Conservation (phyloP, 2,113 vertebrate genomes). For the Hiodon tergisus region DNA sequence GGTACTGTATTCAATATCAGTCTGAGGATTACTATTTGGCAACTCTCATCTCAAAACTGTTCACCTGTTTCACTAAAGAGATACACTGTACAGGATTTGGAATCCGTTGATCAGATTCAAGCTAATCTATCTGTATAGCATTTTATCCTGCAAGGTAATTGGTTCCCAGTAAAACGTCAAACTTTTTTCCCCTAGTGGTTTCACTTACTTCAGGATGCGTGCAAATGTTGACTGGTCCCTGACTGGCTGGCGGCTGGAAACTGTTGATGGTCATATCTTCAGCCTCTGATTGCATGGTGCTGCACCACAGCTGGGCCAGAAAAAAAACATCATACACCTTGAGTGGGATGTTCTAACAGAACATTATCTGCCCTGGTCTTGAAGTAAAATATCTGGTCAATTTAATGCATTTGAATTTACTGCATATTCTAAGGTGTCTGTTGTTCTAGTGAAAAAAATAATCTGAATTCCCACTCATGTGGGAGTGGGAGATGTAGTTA, state of each 20-base stretch:
- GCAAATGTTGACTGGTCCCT: conserved; percentile 64
- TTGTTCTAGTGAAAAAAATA: no score
- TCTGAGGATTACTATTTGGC: no score
- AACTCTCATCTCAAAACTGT: not conserved
- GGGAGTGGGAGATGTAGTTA: no score
- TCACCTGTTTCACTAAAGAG: not conserved
- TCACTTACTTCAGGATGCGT: conserved; percentile 78
- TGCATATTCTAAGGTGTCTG: no score
- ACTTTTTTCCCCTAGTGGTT: no score
- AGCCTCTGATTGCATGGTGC: conserved; percentile 70
- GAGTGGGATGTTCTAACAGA: not conserved
- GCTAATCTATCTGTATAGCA: no score
- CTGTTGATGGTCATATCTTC: conserved; percentile 64
- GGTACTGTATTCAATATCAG: no score
- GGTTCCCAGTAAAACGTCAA: no score
- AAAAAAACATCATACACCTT: not conserved
- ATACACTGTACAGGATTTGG: not conserved
- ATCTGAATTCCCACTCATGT: no score
- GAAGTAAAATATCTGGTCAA: not conserved
- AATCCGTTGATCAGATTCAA: no score
- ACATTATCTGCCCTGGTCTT: not conserved
- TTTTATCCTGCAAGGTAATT: no score
- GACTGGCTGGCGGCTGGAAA: conserved; percentile 32
- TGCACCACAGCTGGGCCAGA: conserved; percentile 81
- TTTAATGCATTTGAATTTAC: no score